Base-by-base conservation (phyloP, 2,888 invertebrate genomes). In the Tenthredo scrophulariae region DNA sequence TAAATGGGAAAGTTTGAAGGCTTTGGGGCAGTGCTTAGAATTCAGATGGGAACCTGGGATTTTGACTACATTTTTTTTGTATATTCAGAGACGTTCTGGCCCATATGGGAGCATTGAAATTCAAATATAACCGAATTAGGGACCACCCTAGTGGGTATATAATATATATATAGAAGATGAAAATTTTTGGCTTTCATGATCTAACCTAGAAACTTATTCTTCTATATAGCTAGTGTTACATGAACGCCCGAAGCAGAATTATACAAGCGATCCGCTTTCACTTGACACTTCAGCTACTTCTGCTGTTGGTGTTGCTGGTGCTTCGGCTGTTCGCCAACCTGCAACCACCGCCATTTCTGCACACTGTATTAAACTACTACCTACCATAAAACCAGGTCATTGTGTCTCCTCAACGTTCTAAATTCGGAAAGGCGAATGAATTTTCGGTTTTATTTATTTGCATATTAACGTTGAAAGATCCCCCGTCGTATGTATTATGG, bases 181-280 rank as follows among this genome's bases (percentile, higher is more conserved):
- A 62, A 26, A 26, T 50, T 22, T 37, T 79, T 40, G 26, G 26
- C 18, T 67, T 46, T 83, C 26, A 26, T 67, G 50, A 46, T 83
- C 43, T 67, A 83, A 67, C 83, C 83, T 83, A 83, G 83, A 83
- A 83, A 43, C 50, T 46, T 83, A 13, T 67, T 15, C 13, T 46
- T 29, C 46, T 58, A 22, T 67, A 67, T 46, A 70, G 65, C n/a
- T 46, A 46, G 67, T 83, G 70, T 80, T 80, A 80, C 62, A 62
- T 58, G 80, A 80, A 80, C 62, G 58, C 83, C 67, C 18, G n/a
- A 58, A 83, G 70, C 46, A 67, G 62, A 83, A 83, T 83, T 67
- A 43, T 83, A 83, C 83, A 70, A 83, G 67, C 43, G 83, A 67
- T 67, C 83, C 83, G 83, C 83, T 83, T 83, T 83, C 83, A 83